Evolutionary conservation across 2,113 vertebrate genomes (phyloP), one percentile per base, ranked within the genome.

Genomic region (Taurulus bubalis): DNA sequence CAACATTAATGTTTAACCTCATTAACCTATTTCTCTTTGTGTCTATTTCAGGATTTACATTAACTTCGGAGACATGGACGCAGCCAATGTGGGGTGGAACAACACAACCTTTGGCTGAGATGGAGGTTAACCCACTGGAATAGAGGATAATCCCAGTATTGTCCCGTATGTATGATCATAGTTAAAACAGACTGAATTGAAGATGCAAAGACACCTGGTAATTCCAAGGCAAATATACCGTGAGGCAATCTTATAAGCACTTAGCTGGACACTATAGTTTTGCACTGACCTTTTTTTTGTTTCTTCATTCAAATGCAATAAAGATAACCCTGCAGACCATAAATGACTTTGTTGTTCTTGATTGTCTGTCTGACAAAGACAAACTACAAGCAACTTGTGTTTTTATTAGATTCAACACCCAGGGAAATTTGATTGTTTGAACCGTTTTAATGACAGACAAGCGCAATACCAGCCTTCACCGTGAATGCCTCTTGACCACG

Each of bases 61-160:
- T 65, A 94, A 93, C 82, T 95, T 95, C 75, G 47, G 90, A 26
- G 94, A 96, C 81, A 93, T 95, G 92, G 90, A 92, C 1, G 91
- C 92, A 74, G 85, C 75, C 40, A 95, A 95, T 49, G 94, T 96
- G 77, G 94, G 75, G 55, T 95, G 93, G 93, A 95, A 94, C 90
- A 95, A 84, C 87, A 72, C 79, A 4, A 96, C 95, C 10, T 96
- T 95, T 71, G 94, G 91, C 79, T 95, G 86, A 95, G 80, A 69
- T 58, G 60, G 26, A 83, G 20, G n/a, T 51, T n/a, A 58, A 65
- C 32, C 47, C 2, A 8, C 30, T 32, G 26, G 32, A 56, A 73
- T 16, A 32, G 10, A 72, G 75, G 53, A 60, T 66, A 70, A 85
- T 90, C 89, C 80, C 87, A 79, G 22, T 55, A 40, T 56, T 84